Percentiles rank a stretch among this genome's conserved stretches.
phyloP scores from a whole-genome alignment of 2,797 vertebrate genomes.

The Neosalanx taihuensis region DNA sequence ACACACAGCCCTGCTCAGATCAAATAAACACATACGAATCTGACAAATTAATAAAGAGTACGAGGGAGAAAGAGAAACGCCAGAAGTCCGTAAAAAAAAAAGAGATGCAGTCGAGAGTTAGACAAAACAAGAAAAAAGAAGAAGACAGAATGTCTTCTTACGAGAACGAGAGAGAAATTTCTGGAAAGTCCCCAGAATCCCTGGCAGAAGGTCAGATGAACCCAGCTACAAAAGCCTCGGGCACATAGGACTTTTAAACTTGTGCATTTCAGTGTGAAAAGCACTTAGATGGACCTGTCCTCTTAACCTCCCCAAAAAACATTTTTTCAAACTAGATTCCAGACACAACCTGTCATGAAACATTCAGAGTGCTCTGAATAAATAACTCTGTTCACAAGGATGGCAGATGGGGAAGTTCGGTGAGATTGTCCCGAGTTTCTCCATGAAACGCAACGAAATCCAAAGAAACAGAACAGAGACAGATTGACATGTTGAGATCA shows the following conservation, averaged over 20 bases:
- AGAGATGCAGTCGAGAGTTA: constrained; percentile 19
- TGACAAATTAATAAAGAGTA: constrained; percentile 5
- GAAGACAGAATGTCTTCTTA: too few species aligned
- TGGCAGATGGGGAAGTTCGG: constrained; percentile 18
- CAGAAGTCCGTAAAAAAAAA: background rate
- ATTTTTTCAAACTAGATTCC: constrained; percentile 9
- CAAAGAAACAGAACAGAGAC: background rate
- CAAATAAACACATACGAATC: background rate
- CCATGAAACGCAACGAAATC: constrained; percentile 25
- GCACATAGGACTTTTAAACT: background rate
- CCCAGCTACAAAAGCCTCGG: constrained; percentile 3
- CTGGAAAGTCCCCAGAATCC: background rate
- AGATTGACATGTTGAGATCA: background rate
- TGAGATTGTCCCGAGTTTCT: constrained; percentile 21
- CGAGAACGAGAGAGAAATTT: too few species aligned
- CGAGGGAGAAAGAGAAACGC: constrained; percentile 14
- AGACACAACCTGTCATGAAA: constrained; percentile 40
- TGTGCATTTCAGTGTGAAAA: constrained; percentile 27
- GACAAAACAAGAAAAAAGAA: background rate
- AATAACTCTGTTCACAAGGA: constrained; percentile 33
- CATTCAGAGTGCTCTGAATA: constrained; percentile 40
- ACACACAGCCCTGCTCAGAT: background rate
- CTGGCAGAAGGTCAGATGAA: background rate
- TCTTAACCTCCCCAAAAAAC: background rate
- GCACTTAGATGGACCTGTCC: constrained; percentile 10